Percentiles rank a stretch among this genome's conserved stretches.
Conservation (phyloP, 2,888 invertebrate genomes). For the Harmothoe impar region DNA sequence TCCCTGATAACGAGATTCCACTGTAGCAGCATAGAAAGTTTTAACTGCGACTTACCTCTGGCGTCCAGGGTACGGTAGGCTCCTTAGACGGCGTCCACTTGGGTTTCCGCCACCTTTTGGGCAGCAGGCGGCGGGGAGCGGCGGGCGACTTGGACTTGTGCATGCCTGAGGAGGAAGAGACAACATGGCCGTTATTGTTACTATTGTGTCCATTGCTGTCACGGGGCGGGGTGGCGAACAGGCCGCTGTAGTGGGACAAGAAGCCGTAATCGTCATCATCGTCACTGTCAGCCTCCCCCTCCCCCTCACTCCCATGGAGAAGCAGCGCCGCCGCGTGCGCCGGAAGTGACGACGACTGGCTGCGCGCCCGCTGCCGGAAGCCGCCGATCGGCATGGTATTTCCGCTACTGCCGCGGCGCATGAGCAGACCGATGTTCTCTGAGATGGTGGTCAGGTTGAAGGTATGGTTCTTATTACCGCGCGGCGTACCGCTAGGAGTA, state of each 20-base stretch:
- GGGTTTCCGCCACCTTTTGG: constrained; percentile 43
- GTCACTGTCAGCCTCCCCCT: background rate
- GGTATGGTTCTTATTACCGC: constrained; percentile 7
- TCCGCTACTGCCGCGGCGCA: background rate
- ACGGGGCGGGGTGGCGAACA: background rate
- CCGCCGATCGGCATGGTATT: background rate
- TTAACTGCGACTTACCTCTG: background rate
- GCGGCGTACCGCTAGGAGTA: background rate
- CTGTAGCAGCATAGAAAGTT: too few species aligned
- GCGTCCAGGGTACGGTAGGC: constrained; percentile 15
- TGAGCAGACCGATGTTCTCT: background rate
- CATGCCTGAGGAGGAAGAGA: constrained; percentile 37
- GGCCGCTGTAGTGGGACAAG: constrained; percentile 40
- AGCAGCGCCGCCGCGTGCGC: constrained; percentile 28
- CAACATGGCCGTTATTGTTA: constrained; percentile 1
- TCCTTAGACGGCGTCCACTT: constrained; percentile 50
- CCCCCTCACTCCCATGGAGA: background rate
- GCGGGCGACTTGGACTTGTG: constrained; percentile 57
- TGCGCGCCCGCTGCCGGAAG: constrained; percentile 45
- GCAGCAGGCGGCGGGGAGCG: constrained; percentile 30
- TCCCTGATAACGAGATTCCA: too few species aligned
- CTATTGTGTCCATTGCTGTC: constrained; percentile 2
- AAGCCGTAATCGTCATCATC: constrained; percentile 48
- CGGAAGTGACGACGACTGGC: background rate
- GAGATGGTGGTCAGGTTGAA: constrained; percentile 40